A percentile compares a stretch with the other conserved stretches of the same genome.
Evolutionary conservation across 2,113 vertebrate species (phyloP).

Genomic region (Nipponia nippon): DNA sequence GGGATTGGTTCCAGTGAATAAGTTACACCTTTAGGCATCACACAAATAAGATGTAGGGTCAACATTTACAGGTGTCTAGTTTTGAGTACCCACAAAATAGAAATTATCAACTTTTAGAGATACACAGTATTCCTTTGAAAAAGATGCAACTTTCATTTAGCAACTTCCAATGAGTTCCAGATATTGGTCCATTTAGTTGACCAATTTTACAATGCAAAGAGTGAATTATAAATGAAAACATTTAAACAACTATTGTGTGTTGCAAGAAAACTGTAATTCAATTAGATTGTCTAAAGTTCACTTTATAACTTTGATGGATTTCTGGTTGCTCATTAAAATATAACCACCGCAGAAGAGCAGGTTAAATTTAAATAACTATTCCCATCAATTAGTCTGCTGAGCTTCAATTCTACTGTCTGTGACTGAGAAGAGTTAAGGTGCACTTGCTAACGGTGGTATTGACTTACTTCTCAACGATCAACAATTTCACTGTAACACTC

Average conservation of each 20-base stretch:
- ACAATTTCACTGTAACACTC: conserved; percentile 1
- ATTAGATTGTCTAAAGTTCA: neutral
- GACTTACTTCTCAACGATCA: conserved; percentile 24
- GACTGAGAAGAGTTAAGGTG: neutral
- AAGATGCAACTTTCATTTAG: neutral
- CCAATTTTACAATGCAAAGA: neutral
- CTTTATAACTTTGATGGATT: neutral
- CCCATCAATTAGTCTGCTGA: neutral
- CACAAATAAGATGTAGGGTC: neutral
- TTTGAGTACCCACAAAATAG: neutral
- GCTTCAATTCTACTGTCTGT: neutral
- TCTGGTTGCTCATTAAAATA: conserved; percentile 20
- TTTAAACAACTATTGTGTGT: neutral
- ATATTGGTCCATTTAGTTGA: neutral
- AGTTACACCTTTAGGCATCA: neutral
- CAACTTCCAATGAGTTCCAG: neutral
- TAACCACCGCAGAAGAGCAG: neutral
- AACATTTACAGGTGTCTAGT: neutral
- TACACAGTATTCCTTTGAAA: neutral
- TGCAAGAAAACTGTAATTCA: neutral
- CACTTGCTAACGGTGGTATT: neutral
- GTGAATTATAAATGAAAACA: neutral
- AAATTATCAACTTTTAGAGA: neutral
- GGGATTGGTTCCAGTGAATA: neutral
- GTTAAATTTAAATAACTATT: conserved; percentile 22